Evolutionary conservation across 2,113 vertebrate species (phyloP).

Genomic region (Cyprinus carpio): DNA sequence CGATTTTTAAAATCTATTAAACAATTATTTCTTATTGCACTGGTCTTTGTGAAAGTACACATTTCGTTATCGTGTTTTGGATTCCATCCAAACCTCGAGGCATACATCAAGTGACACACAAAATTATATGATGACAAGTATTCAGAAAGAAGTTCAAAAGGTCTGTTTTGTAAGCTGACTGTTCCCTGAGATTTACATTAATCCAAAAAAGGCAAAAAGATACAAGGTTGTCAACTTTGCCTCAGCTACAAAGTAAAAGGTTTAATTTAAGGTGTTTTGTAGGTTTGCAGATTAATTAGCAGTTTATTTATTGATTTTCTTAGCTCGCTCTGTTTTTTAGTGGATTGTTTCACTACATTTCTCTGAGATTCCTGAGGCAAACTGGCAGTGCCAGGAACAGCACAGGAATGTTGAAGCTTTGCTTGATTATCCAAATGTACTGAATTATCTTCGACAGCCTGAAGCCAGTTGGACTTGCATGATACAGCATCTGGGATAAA

Average conservation of each 20-base stretch:
- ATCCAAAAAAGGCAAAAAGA: not conserved
- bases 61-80: not conserved
- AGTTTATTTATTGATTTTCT: not conserved
- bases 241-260: no score
- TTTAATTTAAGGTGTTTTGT: no score
- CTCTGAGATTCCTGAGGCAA: conserved; percentile 42
- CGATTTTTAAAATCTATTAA: not conserved
- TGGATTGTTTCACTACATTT: conserved; percentile 31
- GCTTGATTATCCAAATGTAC: conserved; percentile 66
- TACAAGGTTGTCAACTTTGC: not conserved
- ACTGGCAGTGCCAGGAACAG: conserved; percentile 68
- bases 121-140: conserved; percentile 5
- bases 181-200: not conserved
- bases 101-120: not conserved
- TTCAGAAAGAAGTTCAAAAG: not conserved
- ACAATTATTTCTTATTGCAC: not conserved
- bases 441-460: conserved; percentile 74
- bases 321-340: conserved; percentile 1
- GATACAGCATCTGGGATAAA: conserved; percentile 68
- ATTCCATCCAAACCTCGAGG: not conserved
- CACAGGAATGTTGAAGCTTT: conserved; percentile 69
- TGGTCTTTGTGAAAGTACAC: not conserved
- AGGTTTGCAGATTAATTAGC: not conserved
- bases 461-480: conserved; percentile 67
- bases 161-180: not conserved